Evolutionary conservation across 2,888 invertebrate genomes (phyloP), one percentile per base, ranked within the genome.

Genomic region (Willowsia nigromaculata): DNA sequence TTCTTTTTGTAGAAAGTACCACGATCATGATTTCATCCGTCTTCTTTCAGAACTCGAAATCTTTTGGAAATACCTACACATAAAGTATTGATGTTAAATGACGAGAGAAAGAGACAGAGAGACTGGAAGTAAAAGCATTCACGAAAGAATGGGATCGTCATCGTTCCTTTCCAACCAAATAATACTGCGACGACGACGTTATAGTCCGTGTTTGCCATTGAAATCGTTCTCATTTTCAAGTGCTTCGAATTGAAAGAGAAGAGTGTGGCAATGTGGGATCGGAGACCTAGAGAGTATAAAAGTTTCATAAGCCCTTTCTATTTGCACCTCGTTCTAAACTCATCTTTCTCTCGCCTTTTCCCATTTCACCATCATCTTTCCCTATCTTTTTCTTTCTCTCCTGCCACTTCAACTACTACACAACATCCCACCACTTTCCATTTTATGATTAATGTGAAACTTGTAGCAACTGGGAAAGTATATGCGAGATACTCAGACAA

Each of bases 311-410:
- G 76, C n/a, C 47, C 27, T 27, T n/a, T 76, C 76, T 25, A 65
- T 76, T 76, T 50, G 47, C 76, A 76, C 50, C 76, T 76, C 50
- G 62, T 65, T 33, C 62, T 33, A 65, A 65, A 27, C 62, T 76
- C 76, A 18, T 76, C 43, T 82, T 59, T 82, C 65, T 62, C 37
- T 62, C 62, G 15, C 37, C 59, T 53, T 30, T 33, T 65, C 71
- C 37, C 59, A 30, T 30, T 33, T 65, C 71, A 65, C 33, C 62
- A 33, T 65, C 62, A 33, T 65, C 62, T 65, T 65, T 65, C 33
- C 62, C 62, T n/a, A 65, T 65, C 62, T 13, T 65, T 59, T 59
- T 59, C 22, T 59, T 11, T 33, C 62, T 2, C 33, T 7, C 15
- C n/a, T n/a, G n/a, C 62, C 33, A 33, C 62, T 33, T 15, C 33